Conservation (phyloP, 2,888 invertebrate genomes). For the Urechis unicinctus region DNA sequence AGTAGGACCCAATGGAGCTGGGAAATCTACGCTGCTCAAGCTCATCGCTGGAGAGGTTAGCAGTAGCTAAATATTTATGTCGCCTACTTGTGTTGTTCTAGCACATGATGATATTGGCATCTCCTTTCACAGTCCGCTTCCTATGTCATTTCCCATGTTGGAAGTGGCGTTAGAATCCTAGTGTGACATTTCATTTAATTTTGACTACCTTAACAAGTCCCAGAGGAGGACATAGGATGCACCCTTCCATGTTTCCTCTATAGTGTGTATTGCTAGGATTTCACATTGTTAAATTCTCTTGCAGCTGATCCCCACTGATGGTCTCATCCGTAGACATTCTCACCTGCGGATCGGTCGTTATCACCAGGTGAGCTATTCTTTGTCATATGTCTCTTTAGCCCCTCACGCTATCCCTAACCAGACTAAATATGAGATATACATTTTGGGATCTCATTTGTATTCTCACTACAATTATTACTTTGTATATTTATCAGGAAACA, state of each 20-base stretch:
- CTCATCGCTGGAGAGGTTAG: conserved; percentile 87
- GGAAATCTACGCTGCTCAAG: conserved; percentile 95
- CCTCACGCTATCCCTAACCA: too few species aligned
- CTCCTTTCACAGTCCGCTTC: not conserved
- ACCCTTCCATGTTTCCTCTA: too few species aligned
- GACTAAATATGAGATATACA: too few species aligned
- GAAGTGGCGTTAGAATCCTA: not conserved
- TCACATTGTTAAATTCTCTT: conserved; percentile 6
- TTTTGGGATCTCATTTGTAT: too few species aligned
- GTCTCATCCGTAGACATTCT: conserved; percentile 96
- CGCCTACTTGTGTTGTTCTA: too few species aligned
- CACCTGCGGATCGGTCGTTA: conserved; percentile 95
- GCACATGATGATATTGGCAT: too few species aligned
- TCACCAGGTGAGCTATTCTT: conserved; percentile 65
- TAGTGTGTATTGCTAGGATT: not conserved
- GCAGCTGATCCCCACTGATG: conserved; percentile 82
- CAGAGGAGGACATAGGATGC: too few species aligned
- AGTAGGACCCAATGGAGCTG: conserved; percentile 96
- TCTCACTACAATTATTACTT: too few species aligned
- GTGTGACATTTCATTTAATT: not conserved
- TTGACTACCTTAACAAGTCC: too few species aligned
- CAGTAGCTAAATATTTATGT: conserved; percentile 21
- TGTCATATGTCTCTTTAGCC: not conserved
- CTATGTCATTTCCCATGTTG: not conserved
- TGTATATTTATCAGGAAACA: too few species aligned